Evolutionary conservation across 2,113 vertebrate genomes (phyloP).

Genomic region (Indicator maculatus): DNA sequence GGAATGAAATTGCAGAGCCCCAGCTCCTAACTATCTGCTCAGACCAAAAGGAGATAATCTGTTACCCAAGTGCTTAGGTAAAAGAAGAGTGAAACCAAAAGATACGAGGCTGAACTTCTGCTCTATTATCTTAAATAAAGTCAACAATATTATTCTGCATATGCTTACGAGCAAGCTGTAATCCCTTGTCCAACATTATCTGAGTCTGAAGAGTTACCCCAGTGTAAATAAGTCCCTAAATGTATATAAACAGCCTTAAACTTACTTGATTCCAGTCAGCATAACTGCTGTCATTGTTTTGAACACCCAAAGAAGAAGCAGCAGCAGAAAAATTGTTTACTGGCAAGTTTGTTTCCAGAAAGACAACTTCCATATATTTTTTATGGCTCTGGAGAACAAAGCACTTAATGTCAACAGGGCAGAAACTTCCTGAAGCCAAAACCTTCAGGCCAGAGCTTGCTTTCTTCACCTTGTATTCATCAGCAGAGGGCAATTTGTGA

Average conservation of each 20-base stretch:
- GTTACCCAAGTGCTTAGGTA: neutral
- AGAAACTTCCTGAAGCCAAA: neutral
- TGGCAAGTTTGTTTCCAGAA: neutral
- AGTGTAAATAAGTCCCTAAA: neutral
- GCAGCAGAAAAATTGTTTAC: neutral
- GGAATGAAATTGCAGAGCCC: neutral
- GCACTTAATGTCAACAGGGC: fast-evolving
- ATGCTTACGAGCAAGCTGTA: neutral
- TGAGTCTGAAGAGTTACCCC: neutral
- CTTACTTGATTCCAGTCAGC: neutral
- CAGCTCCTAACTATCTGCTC: neutral
- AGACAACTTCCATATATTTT: neutral
- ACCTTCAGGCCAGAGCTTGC: neutral
- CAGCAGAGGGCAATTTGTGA: neutral
- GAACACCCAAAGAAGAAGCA: neutral
- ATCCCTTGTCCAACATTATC: neutral
- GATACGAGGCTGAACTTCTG: neutral
- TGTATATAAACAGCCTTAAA: neutral
- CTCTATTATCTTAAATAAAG: neutral
- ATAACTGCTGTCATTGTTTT: neutral
- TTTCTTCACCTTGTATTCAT: neutral
- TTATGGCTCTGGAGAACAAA: neutral
- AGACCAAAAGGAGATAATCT: neutral
- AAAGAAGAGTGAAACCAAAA: neutral
- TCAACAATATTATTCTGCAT: neutral